Evolutionary conservation across 2,797 vertebrate genomes (phyloP), one percentile per base, ranked within the genome.

Genomic region (Ambastaia sidthimunki): DNA sequence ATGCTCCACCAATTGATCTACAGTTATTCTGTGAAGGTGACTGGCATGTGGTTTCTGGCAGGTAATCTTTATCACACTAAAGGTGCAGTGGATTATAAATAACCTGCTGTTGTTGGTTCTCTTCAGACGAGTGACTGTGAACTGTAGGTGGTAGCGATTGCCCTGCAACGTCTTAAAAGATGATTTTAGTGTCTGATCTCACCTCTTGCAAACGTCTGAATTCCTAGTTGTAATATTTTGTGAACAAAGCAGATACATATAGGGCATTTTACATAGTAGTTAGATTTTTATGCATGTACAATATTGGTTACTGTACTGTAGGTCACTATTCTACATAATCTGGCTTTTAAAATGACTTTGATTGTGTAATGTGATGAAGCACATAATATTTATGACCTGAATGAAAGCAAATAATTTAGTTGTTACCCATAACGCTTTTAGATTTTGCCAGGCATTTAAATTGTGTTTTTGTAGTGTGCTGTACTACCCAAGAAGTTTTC

Each of bases 11-110:
- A 11, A 11, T 2, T 44, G 41, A 44, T 7, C 41, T 44, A 11
- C 41, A 44, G 41, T 9, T 2, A 44, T 10, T 41, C 11, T 71
- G 57, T 60, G 9, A 69, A 59, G 55, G 67, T 76, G 55, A 62
- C 57, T 50, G 21, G 19, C 55, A 52, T 72, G 69, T 59, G 60
- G 37, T 55, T 72, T 73, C 25, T 23, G 48, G 76, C 47, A 80
- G 78, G 70, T 78, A 78, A 78, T 78, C 59, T 74, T 54, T 48
- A 48, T 71, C 13, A 5, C 50, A 77, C 68, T 54, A 34, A 79
- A 79, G 72, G 60, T 66, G 66, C 54, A 63, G 41, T 68, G 52
- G 69, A 74, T 78, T 78, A 78, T 54, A 82, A 74, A 78, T 68
- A 78, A 59, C 41, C 41, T 23, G 57, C 54, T 68, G 72, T 78